Evolutionary conservation across 2,888 invertebrate genomes (phyloP), one percentile per base, ranked within the genome.

Genomic region (Dryococelus australis): DNA sequence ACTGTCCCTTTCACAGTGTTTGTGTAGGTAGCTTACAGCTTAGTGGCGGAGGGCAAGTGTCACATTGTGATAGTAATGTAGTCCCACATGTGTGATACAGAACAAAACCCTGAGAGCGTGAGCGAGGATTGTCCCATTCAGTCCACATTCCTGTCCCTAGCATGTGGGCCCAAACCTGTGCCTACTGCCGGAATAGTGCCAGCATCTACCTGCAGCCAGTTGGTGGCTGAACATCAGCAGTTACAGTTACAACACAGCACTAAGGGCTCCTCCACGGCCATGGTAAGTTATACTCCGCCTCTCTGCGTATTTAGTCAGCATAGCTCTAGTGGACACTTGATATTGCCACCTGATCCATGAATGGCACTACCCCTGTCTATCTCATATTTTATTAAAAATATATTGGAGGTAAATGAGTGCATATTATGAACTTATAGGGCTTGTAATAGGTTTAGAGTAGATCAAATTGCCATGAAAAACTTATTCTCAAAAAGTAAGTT

Each of bases 21-120:
- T 65, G 65, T 65, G n/a, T 24, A 16, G 65, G 65, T 65, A 65
- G 65, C 65, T 65, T 65, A 65, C 65, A 65, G n/a, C 65, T n/a
- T 65, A 65, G 65, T 65, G 65, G 65, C n/a, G 65, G 65, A 65
- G 65, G 2, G 51, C 51, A 51, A 51, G 51, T 51, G 51, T 65
- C n/a, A 20, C 65, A 65, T 65, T 65, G 65, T 65, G 65, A 65
- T 65, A 20, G n/a, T 65, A 65, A 65, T 65, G 65, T n/a, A 65
- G 8, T 65, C 65, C 65, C 85, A 86, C 88, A 53, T 88, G 86
- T 87, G 87, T 88, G 88, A 88, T 88, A 86, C 88, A 88, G 88
- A 88, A 85, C 86, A 87, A 86, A 84, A 86, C 88, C 85, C 84
- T 86, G 87, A 85, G 87, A 88, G 24, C 65, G 65, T 84, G 87